phyloP scores from a whole-genome alignment of 2,888 invertebrate genomes.

The Drosophila kokeensis region DNA sequence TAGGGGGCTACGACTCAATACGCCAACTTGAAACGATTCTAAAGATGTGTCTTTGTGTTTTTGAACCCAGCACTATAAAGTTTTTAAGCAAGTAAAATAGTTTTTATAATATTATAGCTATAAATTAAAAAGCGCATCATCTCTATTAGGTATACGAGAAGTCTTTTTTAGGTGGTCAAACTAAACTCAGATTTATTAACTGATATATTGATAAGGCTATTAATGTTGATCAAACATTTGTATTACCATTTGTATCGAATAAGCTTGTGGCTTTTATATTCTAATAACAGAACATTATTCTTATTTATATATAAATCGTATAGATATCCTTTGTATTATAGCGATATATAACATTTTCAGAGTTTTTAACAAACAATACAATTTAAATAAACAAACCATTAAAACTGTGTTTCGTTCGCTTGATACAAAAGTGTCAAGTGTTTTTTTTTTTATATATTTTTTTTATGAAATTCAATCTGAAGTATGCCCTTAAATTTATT shows the following conservation, averaged over 20 bases:
- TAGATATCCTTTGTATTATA: neutral
- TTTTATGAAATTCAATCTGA: slow-evolving; percentile 21
- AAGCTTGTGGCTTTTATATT: neutral
- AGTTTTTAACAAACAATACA: neutral
- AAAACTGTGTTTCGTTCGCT: neutral
- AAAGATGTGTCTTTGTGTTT: neutral
- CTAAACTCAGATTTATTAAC: neutral
- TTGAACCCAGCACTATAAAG: neutral
- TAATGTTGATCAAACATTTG: neutral
- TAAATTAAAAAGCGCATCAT: accelerated
- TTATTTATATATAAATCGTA: neutral
- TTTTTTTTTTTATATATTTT: neutral
- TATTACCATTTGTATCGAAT: neutral
- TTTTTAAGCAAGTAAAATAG: neutral
- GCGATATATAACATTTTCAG: neutral
- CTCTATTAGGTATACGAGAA: neutral
- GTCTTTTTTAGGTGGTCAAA: neutral
- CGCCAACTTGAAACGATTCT: neutral
- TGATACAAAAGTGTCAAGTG: slow-evolving; percentile 14
- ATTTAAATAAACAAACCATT: neutral
- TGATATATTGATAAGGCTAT: neutral
- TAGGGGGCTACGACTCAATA: neutral
- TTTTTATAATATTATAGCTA: neutral
- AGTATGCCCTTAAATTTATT: slow-evolving; percentile 11
- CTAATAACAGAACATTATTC: neutral